phyloP scores from a whole-genome alignment of 2,797 vertebrate genomes.

The Graptemys geographica region DNA sequence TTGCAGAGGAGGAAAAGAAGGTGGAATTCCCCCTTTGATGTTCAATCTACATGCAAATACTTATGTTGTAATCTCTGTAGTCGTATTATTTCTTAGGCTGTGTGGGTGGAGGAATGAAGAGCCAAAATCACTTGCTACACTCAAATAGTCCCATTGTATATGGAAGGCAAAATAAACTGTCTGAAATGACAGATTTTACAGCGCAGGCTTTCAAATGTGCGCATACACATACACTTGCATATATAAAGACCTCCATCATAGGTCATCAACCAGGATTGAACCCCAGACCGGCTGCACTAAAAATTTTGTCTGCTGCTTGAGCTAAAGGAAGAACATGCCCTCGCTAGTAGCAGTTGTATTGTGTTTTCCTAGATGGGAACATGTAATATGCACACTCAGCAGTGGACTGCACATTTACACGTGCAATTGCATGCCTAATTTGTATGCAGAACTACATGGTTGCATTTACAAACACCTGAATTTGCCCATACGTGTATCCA shows the following conservation, averaged over 20 bases:
- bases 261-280: background rate
- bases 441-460: background rate
- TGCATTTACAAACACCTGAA: background rate
- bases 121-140: background rate
- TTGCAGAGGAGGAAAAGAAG: background rate
- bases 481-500: background rate
- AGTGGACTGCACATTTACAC: rapidly evolving
- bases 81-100: background rate
- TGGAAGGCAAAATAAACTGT: background rate
- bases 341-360: background rate
- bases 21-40: background rate
- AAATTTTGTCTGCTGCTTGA: background rate
- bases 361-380: background rate
- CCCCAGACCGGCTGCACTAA: background rate
- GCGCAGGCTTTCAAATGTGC: background rate
- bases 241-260: background rate
- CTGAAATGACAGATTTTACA: background rate
- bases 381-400: rapidly evolving
- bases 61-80: background rate
- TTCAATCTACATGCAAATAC: background rate
- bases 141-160: background rate
- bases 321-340: background rate
- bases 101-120: background rate
- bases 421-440: rapidly evolving
- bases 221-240: background rate